Evolutionary conservation across 2,888 invertebrate genomes (phyloP).

Genomic region (Eristalis intricaria): DNA sequence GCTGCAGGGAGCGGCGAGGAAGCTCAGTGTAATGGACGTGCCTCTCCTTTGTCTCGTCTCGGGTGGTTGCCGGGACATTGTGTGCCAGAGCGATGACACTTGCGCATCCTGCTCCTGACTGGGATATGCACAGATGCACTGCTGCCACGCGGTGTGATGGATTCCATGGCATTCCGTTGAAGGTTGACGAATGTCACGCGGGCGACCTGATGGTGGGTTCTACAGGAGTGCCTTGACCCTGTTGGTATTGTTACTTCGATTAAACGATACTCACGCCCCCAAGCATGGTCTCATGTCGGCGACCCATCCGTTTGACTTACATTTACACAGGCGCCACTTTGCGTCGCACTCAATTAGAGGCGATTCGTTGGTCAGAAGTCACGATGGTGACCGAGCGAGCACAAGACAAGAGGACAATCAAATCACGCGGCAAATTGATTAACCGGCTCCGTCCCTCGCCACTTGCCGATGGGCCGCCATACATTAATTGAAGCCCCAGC

Average conservation of each 20-base stretch:
- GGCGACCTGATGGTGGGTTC: background rate
- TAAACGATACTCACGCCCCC: no score
- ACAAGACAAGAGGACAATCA: conserved; percentile 61
- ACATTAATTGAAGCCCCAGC: conserved; percentile 50
- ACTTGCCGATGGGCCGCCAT: conserved; percentile 23
- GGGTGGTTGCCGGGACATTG: background rate
- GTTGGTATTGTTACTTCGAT: no score
- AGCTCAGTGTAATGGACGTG: background rate
- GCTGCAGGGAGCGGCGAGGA: background rate
- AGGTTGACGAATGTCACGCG: background rate
- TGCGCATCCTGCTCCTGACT: background rate
- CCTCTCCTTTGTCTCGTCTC: background rate
- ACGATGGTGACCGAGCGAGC: conserved; percentile 27
- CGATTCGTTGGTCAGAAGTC: conserved; percentile 55
- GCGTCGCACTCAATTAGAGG: conserved; percentile 43
- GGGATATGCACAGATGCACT: background rate
- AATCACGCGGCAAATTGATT: conserved; percentile 69
- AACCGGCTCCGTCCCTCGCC: conserved; percentile 34
- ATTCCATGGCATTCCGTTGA: background rate
- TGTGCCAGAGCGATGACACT: background rate
- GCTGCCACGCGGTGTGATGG: background rate
- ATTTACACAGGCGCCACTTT: conserved; percentile 57
- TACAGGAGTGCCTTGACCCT: no score
- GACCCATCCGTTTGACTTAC: background rate
- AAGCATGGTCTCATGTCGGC: background rate